Evolutionary conservation across 2,797 vertebrate genomes (phyloP), one percentile per base, ranked within the genome.

Genomic region (Malurus splendens): DNA sequence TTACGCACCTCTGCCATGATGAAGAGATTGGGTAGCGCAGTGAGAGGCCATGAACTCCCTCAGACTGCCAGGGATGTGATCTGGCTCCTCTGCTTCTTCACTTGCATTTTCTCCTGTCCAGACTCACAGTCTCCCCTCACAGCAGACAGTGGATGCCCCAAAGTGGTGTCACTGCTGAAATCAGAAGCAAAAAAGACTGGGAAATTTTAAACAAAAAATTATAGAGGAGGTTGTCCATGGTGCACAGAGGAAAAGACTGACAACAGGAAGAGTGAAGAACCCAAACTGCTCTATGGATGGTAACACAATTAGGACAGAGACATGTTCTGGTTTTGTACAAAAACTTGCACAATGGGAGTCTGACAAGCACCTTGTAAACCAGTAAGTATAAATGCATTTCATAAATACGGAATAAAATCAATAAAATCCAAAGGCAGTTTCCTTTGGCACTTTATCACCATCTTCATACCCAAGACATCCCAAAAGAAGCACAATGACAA

Each of bases 351-450:
- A 32, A 15, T 36, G 16, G 8, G 52, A 82, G 18, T 41, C 61
- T 71, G 66, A 56, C n/a, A 90, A 33, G 11, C 25, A 48, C n/a
- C 5, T 50, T 71, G 42, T 64, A 72, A 83, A 62, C 28, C 24
- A 24, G 2, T 7, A 72, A 73, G 38, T 45, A 68, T 47, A 66
- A 47, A 48, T 32, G 6, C 14, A 33, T 38, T 80, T 33, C 27
- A 86, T 30, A 75, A 83, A 78, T 70, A 61, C 12, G 54, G 36
- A 66, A 73, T 60, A 30, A 71, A 82, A 86, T 51, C 22, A 28
- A 28, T 56, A 73, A 73, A 86, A 80, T 59, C 24, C 54, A 71
- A 42, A 82, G 20, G 22, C 19, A 73, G 39, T 28, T 44, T 61
- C 51, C 42, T 60, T 83, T 75, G 41, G 30, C 38, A 52, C 33